phyloP scores from a whole-genome alignment of 2,888 invertebrate species.

The Phalangium opilio region DNA sequence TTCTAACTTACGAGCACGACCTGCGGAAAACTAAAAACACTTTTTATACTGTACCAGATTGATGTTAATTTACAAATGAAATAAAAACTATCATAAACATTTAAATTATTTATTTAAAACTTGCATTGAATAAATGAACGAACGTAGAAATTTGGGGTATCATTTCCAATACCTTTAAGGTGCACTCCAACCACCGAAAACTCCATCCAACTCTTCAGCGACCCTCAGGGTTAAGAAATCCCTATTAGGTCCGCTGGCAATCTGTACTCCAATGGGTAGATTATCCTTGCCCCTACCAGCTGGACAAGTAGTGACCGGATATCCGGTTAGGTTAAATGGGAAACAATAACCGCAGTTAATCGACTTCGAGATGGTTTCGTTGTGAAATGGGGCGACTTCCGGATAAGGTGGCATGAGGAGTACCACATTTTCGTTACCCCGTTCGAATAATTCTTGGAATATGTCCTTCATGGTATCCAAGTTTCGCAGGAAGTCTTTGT shows the following conservation, averaged over 20 bases:
- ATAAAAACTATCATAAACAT: no score
- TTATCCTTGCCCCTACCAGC: conserved; percentile 28
- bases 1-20: no score
- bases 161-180: no score
- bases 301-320: conserved; percentile 31
- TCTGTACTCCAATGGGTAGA: conserved; percentile 33
- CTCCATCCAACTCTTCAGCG: conserved; percentile 56
- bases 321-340: conserved; percentile 30
- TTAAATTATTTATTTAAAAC: no score
- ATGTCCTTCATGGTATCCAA: conserved; percentile 4
- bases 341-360: conserved; percentile 32
- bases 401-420: conserved; percentile 28
- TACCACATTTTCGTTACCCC: conserved; percentile 29
- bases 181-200: conserved; percentile 63
- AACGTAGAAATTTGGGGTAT: no score
- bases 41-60: no score
- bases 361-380: conserved; percentile 29
- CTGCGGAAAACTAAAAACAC: no score
- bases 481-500: neutral
- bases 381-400: conserved; percentile 31
- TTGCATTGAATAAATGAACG: no score
- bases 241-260: conserved; percentile 28
- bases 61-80: no score
- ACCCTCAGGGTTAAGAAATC: conserved; percentile 39
- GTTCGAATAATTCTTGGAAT: conserved; percentile 6